phyloP scores from a whole-genome alignment of 2,113 vertebrate species.

The Alexandromys fortis region DNA sequence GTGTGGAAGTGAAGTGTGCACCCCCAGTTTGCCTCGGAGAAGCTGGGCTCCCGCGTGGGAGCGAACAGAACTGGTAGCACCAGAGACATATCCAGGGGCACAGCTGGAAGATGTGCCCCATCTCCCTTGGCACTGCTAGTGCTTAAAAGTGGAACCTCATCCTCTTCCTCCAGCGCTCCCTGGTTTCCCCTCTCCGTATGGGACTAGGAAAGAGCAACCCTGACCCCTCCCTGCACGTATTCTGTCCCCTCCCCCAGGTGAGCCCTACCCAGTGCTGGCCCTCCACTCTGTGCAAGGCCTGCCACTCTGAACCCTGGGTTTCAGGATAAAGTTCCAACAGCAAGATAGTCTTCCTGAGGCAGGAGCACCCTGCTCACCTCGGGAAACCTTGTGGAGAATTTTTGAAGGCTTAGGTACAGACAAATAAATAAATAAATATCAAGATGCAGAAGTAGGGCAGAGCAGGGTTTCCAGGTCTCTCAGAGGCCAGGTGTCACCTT shows the following conservation, averaged over 20 bases:
- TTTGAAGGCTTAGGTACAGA: neutral
- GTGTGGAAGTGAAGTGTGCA: neutral
- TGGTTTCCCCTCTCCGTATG: neutral
- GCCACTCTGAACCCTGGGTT: accelerated
- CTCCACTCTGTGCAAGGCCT: too few relatives aligned
- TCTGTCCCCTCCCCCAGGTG: accelerated
- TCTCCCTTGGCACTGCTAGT: neutral
- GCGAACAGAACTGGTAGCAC: neutral
- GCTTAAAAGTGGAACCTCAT: neutral
- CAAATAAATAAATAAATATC: neutral
- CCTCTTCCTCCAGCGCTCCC: neutral
- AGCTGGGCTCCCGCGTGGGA: neutral
- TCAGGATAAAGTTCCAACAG: neutral
- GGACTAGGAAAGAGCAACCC: neutral
- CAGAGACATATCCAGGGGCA: neutral
- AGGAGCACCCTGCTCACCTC: neutral
- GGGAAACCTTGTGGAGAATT: neutral
- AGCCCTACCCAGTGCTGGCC: neutral
- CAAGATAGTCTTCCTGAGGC: neutral
- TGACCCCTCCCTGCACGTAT: neutral
- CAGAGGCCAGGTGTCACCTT: neutral
- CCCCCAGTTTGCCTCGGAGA: neutral
- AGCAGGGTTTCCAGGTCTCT: neutral
- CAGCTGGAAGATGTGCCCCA: slow-evolving; percentile 31
- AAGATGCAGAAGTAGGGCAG: neutral